These are phyloP conservation scores for Eucriotettix oculatus DNA, from an alignment of 2,888 invertebrate species.

Conservation along the genomic window DNA sequence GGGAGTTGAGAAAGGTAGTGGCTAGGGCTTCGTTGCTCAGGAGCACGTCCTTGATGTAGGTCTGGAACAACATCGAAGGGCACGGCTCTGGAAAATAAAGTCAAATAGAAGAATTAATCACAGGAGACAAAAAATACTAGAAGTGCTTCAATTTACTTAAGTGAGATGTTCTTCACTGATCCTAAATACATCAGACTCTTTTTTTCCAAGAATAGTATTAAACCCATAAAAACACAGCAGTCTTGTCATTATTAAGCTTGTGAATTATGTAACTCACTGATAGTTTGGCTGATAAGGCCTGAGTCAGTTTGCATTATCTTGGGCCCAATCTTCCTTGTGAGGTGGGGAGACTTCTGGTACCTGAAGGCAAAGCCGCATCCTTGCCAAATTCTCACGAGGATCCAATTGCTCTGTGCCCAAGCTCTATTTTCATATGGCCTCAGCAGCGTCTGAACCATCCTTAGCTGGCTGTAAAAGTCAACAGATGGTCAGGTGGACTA, in stretches of 20 bases:
- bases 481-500: too few relatives aligned
- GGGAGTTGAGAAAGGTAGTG: constrained; percentile 54
- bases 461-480: constrained; percentile 31
- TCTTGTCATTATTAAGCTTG: not conserved
- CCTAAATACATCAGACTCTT: too few relatives aligned
- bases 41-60: constrained; percentile 44
- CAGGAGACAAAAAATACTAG: not conserved
- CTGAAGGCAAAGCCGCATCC: constrained; percentile 68
- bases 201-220: too few relatives aligned
- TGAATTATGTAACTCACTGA: constrained; percentile 19
- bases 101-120: not conserved
- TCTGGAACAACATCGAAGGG: constrained; percentile 47
- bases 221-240: too few relatives aligned
- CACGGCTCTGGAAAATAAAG: constrained; percentile 38
- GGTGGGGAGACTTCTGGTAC: constrained; percentile 35
- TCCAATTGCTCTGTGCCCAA: constrained; percentile 75
- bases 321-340: constrained; percentile 26
- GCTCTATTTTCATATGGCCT: constrained; percentile 67
- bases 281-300: constrained; percentile 21
- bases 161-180: too few relatives aligned
- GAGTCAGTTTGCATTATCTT: constrained; percentile 30
- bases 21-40: constrained; percentile 43
- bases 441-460: constrained; percentile 49
- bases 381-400: constrained; percentile 68
- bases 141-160: too few relatives aligned